phyloP scores from a whole-genome alignment of 2,797 vertebrate genomes.

The Girardinus metallicus region DNA sequence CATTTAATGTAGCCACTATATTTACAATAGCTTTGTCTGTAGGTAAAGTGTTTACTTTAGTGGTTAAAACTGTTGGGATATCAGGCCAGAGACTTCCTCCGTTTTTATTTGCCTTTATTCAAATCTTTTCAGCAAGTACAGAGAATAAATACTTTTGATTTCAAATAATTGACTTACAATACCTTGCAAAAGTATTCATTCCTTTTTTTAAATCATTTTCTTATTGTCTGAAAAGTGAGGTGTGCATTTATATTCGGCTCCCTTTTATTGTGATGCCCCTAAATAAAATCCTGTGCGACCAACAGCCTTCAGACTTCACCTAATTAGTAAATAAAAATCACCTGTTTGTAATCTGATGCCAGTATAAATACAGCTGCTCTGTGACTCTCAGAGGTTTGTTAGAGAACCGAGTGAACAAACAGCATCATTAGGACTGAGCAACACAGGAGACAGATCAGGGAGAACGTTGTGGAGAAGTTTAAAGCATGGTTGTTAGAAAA shows the following conservation, averaged over 20 bases:
- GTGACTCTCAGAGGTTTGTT: background rate
- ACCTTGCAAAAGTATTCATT: background rate
- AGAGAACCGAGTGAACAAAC: background rate
- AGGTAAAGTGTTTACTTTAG: background rate
- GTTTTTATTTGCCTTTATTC: background rate
- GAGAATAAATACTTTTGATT: background rate
- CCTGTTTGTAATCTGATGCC: background rate
- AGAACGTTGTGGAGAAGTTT: background rate
- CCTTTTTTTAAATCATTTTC: background rate
- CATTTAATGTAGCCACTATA: background rate
- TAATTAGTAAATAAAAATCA: background rate
- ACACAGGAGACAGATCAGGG: background rate
- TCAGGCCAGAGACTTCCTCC: constrained; percentile 17
- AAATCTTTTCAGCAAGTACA: background rate
- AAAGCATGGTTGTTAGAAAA: background rate
- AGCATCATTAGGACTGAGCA: background rate
- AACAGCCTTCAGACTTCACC: background rate
- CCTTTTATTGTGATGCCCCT: background rate
- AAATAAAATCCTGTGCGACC: background rate
- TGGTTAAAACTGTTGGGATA: background rate
- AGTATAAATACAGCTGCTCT: background rate
- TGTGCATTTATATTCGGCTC: background rate
- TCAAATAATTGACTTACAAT: background rate
- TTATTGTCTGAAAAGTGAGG: background rate
- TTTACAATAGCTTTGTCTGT: constrained; percentile 2